Evolutionary conservation across 2,797 vertebrate species (phyloP).

Genomic region (Pseudocheirus occidentalis): DNA sequence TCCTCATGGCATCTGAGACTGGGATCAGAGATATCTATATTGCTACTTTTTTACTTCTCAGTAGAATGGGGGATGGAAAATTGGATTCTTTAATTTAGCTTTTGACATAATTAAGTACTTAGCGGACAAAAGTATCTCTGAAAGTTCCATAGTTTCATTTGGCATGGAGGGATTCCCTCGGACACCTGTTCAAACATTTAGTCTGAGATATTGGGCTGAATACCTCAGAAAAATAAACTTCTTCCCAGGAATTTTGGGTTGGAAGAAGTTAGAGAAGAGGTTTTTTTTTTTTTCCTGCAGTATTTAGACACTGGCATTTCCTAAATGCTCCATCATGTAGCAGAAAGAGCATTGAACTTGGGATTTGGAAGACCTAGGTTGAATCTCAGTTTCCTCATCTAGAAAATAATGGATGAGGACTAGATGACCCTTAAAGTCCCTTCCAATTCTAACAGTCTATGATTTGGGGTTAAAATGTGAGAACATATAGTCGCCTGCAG

Average conservation of each 20-base stretch:
- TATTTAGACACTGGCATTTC: slow-evolving; percentile 50
- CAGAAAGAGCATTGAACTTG: background rate
- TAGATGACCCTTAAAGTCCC: background rate
- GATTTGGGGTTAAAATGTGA: background rate
- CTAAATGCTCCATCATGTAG: background rate
- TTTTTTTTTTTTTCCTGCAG: background rate
- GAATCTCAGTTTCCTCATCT: background rate
- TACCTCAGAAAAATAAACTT: slow-evolving; percentile 67
- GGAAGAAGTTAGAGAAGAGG: slow-evolving; percentile 44
- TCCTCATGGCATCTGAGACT: background rate
- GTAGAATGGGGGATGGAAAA: slow-evolving; percentile 57
- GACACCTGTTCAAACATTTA: slow-evolving; percentile 59
- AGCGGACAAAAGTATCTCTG: slow-evolving; percentile 61
- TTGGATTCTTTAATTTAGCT: slow-evolving; percentile 53
- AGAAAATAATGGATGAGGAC: background rate
- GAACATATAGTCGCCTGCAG: slow-evolving; percentile 25
- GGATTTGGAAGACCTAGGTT: background rate
- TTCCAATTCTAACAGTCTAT: background rate
- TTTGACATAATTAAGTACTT: slow-evolving; percentile 65
- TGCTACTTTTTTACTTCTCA: background rate
- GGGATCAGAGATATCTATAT: background rate
- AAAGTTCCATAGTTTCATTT: slow-evolving; percentile 69
- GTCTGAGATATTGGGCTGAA: slow-evolving; percentile 64
- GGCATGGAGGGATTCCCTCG: slow-evolving; percentile 46
- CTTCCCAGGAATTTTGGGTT: slow-evolving; percentile 40